Base-by-base conservation (phyloP, 2,797 vertebrate genomes). In the Trachurus trachurus region DNA sequence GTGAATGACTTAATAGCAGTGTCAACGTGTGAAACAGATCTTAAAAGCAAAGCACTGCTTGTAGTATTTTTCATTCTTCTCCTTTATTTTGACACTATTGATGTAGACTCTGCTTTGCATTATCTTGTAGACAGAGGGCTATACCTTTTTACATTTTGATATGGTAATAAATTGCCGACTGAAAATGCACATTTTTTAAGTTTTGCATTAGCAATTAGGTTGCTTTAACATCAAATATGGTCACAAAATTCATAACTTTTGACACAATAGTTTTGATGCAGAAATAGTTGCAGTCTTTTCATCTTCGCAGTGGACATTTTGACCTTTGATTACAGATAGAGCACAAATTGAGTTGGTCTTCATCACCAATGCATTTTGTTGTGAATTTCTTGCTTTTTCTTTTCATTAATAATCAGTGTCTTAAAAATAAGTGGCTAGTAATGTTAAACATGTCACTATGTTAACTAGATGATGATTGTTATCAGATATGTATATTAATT, bases 1-100 rank as follows among this genome's bases (percentile, higher is more conserved):
- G 65, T 78, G 40, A 78, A 44, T 82, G 39, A 26, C 62, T 63
- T 59, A 57, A 52, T 64, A 31, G 54, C 34, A 61, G 37, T 53
- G 22, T 13, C 19, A 47, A 45, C 29, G 45, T 17, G 47, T 59
- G 53, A 74, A 57, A 68, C 26, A 68, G 37, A n/a, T 61, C 9
- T 21, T 17, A 19, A 60, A 16, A 49, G 57, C 54, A 49, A 49
- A 52, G 3, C 10, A 31, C 37, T 29, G 58, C 17, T 63, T 21
- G 13, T 54, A 15, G 21, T 45, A 45, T 52, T 29, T 21, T 17
- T 13, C 1, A n/a, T 60, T 71, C 26, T 22, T 1, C 15, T 3
- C 13, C 1, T 34, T 37, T 37, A 37, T 37, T 37, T 9, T 37
- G 34, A 37, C 34, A 37, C 34, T 37, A 37, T 8, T 37, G 5